Percentiles rank a stretch among this genome's conserved stretches.
Conservation (phyloP, 2,888 invertebrate genomes). For the Mycalesis mineus region DNA sequence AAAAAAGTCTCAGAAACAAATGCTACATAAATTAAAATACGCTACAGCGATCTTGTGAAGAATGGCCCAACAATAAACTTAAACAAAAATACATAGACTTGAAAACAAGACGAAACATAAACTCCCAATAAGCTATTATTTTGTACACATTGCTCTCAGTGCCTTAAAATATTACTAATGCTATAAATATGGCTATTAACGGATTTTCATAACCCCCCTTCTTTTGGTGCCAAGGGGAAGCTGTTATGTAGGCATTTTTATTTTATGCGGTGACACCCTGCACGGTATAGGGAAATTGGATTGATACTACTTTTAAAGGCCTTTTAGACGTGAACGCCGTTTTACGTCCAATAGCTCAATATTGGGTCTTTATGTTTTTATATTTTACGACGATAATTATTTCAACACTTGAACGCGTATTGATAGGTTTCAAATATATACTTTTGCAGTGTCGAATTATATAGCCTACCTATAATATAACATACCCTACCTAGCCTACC, state of each 20-base stretch:
- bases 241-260: slow-evolving; percentile 71
- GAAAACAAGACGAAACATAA: slow-evolving; percentile 8
- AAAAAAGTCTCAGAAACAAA: too few relatives aligned
- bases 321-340: slow-evolving; percentile 64
- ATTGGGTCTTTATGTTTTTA: slow-evolving; percentile 50
- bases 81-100: background rate
- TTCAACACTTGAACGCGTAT: slow-evolving; percentile 35
- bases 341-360: slow-evolving; percentile 58
- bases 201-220: slow-evolving; percentile 59
- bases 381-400: slow-evolving; percentile 51
- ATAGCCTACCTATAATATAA: too few relatives aligned
- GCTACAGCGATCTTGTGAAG: background rate
- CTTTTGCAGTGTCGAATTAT: too few relatives aligned
- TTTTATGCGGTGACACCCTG: slow-evolving; percentile 71
- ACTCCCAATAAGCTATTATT: slow-evolving; percentile 26
- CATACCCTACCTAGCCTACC: too few relatives aligned
- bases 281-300: slow-evolving; percentile 74
- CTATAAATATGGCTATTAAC: slow-evolving; percentile 68
- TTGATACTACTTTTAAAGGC: slow-evolving; percentile 73
- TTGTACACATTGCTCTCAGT: slow-evolving; percentile 21
- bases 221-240: slow-evolving; percentile 47
- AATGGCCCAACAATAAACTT: background rate
- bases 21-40: background rate
- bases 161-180: slow-evolving; percentile 40
- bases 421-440: slow-evolving; percentile 13